Conservation (phyloP, 2,797 vertebrate genomes). For the Echeneis naucrates region DNA sequence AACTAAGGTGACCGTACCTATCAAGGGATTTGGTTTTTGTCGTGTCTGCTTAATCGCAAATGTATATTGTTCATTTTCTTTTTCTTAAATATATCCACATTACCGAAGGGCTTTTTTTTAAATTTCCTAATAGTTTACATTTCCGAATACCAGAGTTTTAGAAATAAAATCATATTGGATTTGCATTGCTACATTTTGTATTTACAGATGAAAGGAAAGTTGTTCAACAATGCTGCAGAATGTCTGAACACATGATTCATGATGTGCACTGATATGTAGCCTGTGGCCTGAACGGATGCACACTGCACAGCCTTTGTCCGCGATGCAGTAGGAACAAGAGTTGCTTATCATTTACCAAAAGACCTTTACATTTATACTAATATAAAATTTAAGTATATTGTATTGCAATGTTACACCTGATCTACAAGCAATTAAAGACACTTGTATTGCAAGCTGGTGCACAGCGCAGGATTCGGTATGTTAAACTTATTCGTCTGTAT, state of each 20-base stretch:
- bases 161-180: not conserved
- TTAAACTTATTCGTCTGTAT: not conserved
- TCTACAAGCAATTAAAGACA: not conserved
- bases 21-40: conserved; percentile 46
- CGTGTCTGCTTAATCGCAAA: conserved; percentile 18
- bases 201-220: not conserved
- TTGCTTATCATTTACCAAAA: not conserved
- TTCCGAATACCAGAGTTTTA: not conserved
- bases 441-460: not conserved
- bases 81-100: not conserved
- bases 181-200: not conserved
- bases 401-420: not conserved
- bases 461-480: too few species aligned
- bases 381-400: not conserved
- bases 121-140: not conserved
- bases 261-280: not conserved
- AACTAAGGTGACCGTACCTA: conserved; percentile 72
- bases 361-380: not conserved
- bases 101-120: not conserved
- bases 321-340: not conserved
- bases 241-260: not conserved
- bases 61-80: conserved; percentile 21
- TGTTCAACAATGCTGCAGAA: not conserved
- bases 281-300: conserved; percentile 38
- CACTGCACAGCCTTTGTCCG: conserved; percentile 49